Conservation (phyloP, 2,113 vertebrate genomes). For the Calypte anna region DNA sequence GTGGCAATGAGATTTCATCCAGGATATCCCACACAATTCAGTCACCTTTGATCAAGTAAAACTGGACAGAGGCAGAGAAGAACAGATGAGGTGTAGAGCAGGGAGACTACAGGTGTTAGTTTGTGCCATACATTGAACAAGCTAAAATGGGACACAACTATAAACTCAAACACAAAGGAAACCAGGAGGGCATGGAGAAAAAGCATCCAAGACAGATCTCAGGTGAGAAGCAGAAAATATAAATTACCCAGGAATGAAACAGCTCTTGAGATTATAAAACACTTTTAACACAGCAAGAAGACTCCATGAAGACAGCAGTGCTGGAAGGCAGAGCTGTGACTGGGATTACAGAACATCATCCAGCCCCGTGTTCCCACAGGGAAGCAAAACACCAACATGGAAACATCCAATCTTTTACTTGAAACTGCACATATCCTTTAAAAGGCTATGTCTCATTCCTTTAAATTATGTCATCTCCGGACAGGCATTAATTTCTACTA, state of each 20-base stretch:
- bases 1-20: not conserved
- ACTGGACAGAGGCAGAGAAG: not conserved
- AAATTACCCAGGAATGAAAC: not conserved
- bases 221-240: not conserved
- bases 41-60: not conserved
- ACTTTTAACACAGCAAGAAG: not conserved
- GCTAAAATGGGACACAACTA: too few relatives aligned
- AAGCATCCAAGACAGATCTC: accelerated
- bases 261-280: not conserved
- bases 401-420: not conserved
- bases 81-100: not conserved
- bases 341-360: not conserved
- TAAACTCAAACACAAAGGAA: not conserved
- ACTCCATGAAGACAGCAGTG: accelerated
- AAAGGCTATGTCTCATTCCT: not conserved
- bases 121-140: accelerated
- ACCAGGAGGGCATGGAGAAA: not conserved
- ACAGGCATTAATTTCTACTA: not conserved
- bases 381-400: not conserved
- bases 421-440: not conserved
- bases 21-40: accelerated
- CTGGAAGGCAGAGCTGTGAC: not conserved
- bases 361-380: not conserved
- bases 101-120: not conserved
- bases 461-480: not conserved